Conservation (phyloP, 2,797 vertebrate genomes). For the Propithecus deckenii region DNA sequence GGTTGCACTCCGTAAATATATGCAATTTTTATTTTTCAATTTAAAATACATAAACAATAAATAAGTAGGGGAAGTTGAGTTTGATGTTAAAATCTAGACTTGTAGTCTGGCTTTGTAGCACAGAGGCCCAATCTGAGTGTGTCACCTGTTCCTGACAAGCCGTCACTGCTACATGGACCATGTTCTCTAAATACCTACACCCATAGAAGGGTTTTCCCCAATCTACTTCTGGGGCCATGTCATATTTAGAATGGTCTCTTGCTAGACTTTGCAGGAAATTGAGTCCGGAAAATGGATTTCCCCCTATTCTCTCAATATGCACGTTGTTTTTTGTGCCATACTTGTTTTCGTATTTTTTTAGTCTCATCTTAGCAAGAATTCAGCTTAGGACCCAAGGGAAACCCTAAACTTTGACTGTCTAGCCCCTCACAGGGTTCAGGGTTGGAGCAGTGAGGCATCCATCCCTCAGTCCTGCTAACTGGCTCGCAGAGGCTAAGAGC, state of each 20-base stretch:
- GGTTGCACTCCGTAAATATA: background rate
- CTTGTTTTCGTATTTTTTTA: background rate
- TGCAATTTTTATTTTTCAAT: background rate
- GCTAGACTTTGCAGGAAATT: background rate
- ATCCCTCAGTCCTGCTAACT: accelerated
- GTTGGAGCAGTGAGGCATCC: accelerated
- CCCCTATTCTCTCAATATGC: background rate
- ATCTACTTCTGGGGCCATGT: accelerated
- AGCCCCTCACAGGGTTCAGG: no score
- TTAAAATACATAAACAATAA: background rate
- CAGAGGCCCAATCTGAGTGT: accelerated
- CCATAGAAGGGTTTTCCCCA: background rate
- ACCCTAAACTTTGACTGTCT: background rate
- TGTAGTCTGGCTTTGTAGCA: no score
- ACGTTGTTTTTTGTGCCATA: background rate
- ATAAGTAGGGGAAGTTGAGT: background rate
- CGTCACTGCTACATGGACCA: accelerated
- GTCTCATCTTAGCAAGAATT: background rate
- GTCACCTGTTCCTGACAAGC: background rate
- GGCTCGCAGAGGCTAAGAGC: accelerated
- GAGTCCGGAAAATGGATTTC: background rate
- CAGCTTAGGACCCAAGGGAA: background rate
- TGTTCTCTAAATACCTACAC: no score
- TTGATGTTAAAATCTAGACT: background rate
- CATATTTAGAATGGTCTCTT: background rate